Base-by-base conservation (phyloP, 1,140 invertebrate species). In the Drosophila teissieri region DNA sequence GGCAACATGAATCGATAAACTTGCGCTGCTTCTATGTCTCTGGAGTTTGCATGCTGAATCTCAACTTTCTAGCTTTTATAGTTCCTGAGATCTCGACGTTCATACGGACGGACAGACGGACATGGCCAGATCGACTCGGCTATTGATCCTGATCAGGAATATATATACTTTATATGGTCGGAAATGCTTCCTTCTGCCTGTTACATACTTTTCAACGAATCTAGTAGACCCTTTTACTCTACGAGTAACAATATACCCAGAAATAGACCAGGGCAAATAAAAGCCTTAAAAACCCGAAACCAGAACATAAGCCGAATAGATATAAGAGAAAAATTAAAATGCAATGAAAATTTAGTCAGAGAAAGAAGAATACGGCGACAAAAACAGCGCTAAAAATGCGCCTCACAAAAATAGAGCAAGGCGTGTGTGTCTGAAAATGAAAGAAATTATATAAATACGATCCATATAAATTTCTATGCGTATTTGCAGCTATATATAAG, bases 371-470 rank as follows among this genome's bases (percentile, higher is more conserved):
- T 58, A 61, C 54, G 62, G 46, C 46, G 62, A 79, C 80, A 69
- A 77, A 72, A 67, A 68, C 62, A 77, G 55, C 73, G 62, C 73
- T 68, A 76, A 86, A 83, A 78, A 85, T 85, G 81, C 81, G 57
- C 61, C 44, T 54, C 69, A 70, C 67, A 82, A 68, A 86, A 86
- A 86, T 86, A 86, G 83, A 86, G 83, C 82, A 82, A 78, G 77
- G 68, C 81, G 62, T 85, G 81, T 84, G 67, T 85, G 68, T 51
- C 70, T 70, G 74, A 82, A 86, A 85, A 86, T 85, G 65, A 86
- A 83, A 76, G 80, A 83, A 86, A 86, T 86, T 86, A 86, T 74
- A 86, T 88, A 85, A 85, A 85, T 85, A 86, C 78, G 78, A 61
- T 70, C 82, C 80, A 80, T 84, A 85, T 77, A 85, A 70, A 74